Evolutionary conservation across 2,888 invertebrate species (phyloP).

Genomic region (Stictocephala bisonia): DNA sequence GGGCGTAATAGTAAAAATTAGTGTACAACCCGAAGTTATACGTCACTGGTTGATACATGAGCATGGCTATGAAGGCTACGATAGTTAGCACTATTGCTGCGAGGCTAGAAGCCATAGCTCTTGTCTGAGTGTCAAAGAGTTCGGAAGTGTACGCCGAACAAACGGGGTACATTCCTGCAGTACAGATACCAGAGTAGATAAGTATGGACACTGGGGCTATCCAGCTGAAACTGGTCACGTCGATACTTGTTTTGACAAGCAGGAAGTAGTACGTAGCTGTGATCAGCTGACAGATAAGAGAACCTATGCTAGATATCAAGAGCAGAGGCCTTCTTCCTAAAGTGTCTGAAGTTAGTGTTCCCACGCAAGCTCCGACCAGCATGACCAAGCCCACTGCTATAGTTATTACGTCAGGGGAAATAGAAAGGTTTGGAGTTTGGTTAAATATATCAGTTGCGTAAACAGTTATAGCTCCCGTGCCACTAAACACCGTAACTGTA

Average conservation of each 20-base stretch:
- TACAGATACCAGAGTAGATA: slow-evolving; percentile 70
- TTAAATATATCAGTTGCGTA: slow-evolving; percentile 53
- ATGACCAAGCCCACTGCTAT: slow-evolving; percentile 51
- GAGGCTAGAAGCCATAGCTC: slow-evolving; percentile 19
- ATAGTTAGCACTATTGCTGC: neutral
- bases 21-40: slow-evolving; percentile 8
- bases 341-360: slow-evolving; percentile 50
- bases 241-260: slow-evolving; percentile 42
- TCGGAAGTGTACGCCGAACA: slow-evolving; percentile 20
- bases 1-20: slow-evolving; percentile 10
- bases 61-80: neutral
- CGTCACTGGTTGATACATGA: neutral
- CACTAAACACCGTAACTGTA: slow-evolving; percentile 34
- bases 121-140: slow-evolving; percentile 10
- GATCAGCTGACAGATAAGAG: slow-evolving; percentile 36
- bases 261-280: slow-evolving; percentile 49
- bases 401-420: slow-evolving; percentile 29
- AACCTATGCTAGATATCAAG: slow-evolving; percentile 50
- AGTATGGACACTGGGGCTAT: slow-evolving; percentile 68
- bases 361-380: slow-evolving; percentile 41
- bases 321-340: slow-evolving; percentile 53
- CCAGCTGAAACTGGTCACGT: slow-evolving; percentile 65
- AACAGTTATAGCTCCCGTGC: slow-evolving; percentile 50
- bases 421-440: slow-evolving; percentile 28
- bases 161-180: slow-evolving; percentile 66